Percentiles rank a stretch among this genome's conserved stretches.
Conservation (phyloP, 2,888 invertebrate species). For the Cheilosia variabilis region DNA sequence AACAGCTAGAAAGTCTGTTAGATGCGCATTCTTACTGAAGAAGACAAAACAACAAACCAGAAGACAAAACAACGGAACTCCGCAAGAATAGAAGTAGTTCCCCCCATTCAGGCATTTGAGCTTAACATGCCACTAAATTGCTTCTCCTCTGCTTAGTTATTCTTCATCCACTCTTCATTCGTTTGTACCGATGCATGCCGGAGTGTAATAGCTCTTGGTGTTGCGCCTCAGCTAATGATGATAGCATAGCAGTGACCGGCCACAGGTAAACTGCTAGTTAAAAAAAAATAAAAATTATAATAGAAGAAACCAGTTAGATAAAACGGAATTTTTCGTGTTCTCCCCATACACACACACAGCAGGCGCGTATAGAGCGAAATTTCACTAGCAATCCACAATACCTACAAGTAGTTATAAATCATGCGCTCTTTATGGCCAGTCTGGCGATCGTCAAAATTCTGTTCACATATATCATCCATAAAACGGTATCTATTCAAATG, state of each 20-base stretch:
- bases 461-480: conserved; percentile 5
- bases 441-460: conserved; percentile 44
- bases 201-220: conserved; percentile 70
- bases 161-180: conserved; percentile 43
- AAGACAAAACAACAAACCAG: conserved; percentile 66
- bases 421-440: conserved; percentile 36
- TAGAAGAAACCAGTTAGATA: conserved; percentile 69
- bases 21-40: conserved; percentile 65
- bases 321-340: conserved; percentile 71
- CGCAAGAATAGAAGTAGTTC: conserved; percentile 26
- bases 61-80: conserved; percentile 69
- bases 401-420: conserved; percentile 37
- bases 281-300: conserved; percentile 27
- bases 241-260: conserved; percentile 73
- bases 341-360: not conserved
- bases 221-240: conserved; percentile 67
- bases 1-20: conserved; percentile 73
- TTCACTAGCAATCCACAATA: conserved; percentile 55
- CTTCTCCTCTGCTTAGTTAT: conserved; percentile 33
- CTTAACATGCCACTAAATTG: conserved; percentile 68
- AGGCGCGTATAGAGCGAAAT: conserved; percentile 36
- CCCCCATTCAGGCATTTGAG: conserved; percentile 56
- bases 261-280: conserved; percentile 69
- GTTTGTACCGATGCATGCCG: conserved; percentile 51
- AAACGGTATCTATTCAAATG: conserved; percentile 56